Evolutionary conservation across 1,140 invertebrate genomes (phyloP).

Genomic region (Drosophila pallidifrons): DNA sequence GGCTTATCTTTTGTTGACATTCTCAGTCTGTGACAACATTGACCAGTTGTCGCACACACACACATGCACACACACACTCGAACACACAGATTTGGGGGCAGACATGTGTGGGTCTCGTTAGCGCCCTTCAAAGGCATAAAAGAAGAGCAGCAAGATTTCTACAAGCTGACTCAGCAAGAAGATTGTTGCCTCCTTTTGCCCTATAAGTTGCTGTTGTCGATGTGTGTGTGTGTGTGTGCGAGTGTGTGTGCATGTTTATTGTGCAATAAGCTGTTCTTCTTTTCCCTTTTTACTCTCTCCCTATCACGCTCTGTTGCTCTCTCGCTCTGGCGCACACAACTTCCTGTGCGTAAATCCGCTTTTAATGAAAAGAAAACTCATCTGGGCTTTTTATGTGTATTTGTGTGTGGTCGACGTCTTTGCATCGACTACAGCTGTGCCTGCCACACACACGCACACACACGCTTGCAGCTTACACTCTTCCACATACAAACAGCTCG

Average conservation of each 20-base stretch:
- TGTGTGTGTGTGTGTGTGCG: conserved; percentile 38
- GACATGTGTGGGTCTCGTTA: conserved; percentile 58
- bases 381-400: conserved; percentile 62
- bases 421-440: conserved; percentile 1
- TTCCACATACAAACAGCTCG: conserved; percentile 33
- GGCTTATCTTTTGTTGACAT: conserved; percentile 83
- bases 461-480: background rate
- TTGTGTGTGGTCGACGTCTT: conserved; percentile 47
- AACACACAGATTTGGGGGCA: conserved; percentile 2
- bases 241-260: conserved; percentile 74
- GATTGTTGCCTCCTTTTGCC: conserved; percentile 35
- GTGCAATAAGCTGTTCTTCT: conserved; percentile 75
- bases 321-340: background rate
- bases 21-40: conserved; percentile 80
- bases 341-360: conserved; percentile 78
- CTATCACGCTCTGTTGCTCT: background rate
- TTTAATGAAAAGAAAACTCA: conserved; percentile 84
- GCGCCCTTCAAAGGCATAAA: conserved; percentile 41
- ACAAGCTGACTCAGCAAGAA: conserved; percentile 57
- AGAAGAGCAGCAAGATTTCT: conserved; percentile 52
- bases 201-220: conserved; percentile 48
- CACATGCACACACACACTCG: conserved; percentile 30
- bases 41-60: conserved; percentile 67
- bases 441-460: background rate
- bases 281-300: conserved; percentile 1